Percentiles rank a stretch among this genome's conserved stretches.
Evolutionary conservation across 2,888 invertebrate genomes (phyloP).

Genomic region (Gonocerus acuteangulatus): DNA sequence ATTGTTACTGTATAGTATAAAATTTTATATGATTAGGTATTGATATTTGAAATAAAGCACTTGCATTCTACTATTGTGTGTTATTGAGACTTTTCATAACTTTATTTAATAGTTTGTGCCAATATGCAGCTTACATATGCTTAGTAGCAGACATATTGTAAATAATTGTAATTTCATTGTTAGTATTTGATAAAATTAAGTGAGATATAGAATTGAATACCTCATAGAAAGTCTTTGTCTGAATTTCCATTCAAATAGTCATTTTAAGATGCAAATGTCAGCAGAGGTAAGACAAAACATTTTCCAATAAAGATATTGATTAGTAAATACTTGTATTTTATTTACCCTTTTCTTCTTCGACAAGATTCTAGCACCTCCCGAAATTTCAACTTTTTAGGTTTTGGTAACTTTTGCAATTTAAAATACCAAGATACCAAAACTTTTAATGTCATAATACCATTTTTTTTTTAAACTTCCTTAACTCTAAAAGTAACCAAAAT

Average conservation of each 20-base stretch:
- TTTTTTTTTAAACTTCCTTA: too few relatives aligned
- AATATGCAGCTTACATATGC: constrained; percentile 38
- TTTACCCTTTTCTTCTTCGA: too few relatives aligned
- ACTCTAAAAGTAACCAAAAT: too few relatives aligned
- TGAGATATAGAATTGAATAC: constrained; percentile 22
- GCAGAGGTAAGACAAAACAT: constrained; percentile 30
- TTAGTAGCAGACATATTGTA: constrained; percentile 36
- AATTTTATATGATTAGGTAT: constrained; percentile 30
- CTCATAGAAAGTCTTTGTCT: constrained; percentile 26
- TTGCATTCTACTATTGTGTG: constrained; percentile 32
- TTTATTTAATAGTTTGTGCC: constrained; percentile 37
- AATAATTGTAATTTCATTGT: constrained; percentile 32
- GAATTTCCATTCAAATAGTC: constrained; percentile 20
- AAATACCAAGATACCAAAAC: too few relatives aligned
- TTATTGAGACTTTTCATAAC: constrained; percentile 30
- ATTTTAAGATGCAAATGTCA: constrained; percentile 25
- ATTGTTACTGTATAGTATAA: constrained; percentile 35
- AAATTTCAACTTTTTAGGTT: too few relatives aligned
- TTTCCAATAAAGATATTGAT: constrained; percentile 29
- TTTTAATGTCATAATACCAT: too few relatives aligned
- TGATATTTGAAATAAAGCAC: constrained; percentile 30
- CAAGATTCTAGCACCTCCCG: too few relatives aligned
- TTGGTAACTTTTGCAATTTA: too few relatives aligned
- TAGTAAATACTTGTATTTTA: too few relatives aligned
- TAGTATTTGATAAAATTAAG: constrained; percentile 28